Base-by-base conservation (phyloP, 2,797 vertebrate species). In the Chaetodon trifasciatus region DNA sequence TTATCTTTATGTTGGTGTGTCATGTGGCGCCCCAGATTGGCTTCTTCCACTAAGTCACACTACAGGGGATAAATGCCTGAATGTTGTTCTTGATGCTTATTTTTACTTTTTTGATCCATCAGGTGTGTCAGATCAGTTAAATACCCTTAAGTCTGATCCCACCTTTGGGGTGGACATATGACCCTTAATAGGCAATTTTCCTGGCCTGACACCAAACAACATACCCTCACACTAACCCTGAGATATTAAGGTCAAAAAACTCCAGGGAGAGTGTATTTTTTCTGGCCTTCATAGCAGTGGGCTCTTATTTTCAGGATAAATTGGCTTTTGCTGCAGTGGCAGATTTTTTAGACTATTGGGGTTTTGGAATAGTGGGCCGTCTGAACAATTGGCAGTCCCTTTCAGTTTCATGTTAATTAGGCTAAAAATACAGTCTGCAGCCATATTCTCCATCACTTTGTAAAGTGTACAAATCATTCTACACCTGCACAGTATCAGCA, bases 41-140 rank as follows among this genome's bases (percentile, higher is more conserved):
- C n/a, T 16, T 23, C 37, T 50, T 52, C 6, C 5, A 28, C 15
- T 11, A 11, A n/a, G 16, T 60, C 39, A 62, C 17, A 75, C 35
- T 17, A 15, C 65, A 66, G 21, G 21, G 16, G n/a, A 52, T 52
- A 23, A 76, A 52, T 1, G 12, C 17, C 16, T 6, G 12, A 19
- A 28, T 46, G 47, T 63, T 16, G 0, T 9, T 28, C 12, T 56
- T 2, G 3, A 23, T 40, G 44, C 37, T 52, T 21, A 44, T 58
- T 58, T 70, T 52, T 40, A 6, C 21, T 44, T 60, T 74, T 57
- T 64, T 65, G 55, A 60, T 60, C 10, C 13, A 7, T 24, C 21
- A 12, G 16, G 58, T 70, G 75, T 44, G 23, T 65, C 24, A 66
- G 32, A 76, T 66, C 35, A 46, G 37, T 58, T 15, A 52, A 40